Percentiles rank a stretch among this genome's conserved stretches.
These are phyloP conservation scores for Rhinophrynus dorsalis DNA, from an alignment of 2,797 vertebrate species.

Conservation along the genomic window DNA sequence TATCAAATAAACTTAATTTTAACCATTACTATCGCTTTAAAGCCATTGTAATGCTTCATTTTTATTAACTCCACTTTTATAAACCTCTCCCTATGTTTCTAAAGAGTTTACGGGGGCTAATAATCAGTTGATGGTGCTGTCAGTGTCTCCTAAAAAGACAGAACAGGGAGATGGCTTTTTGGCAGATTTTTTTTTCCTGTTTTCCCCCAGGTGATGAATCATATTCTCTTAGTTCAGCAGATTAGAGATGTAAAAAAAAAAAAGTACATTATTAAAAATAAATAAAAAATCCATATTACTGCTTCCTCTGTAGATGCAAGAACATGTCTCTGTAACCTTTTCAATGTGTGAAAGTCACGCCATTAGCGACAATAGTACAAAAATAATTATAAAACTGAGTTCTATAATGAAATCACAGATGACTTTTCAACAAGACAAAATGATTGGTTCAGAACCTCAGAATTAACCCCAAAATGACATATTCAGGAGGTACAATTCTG, in stretches of 20 bases:
- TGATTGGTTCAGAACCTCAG: constrained; percentile 25
- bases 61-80: no score
- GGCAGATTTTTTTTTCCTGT: neutral
- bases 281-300: neutral
- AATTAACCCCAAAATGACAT: constrained; percentile 1
- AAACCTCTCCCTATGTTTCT: no score
- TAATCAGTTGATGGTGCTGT: no score
- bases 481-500: neutral
- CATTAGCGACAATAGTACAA: neutral
- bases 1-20: no score
- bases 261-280: no score
- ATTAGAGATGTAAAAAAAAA: neutral
- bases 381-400: constrained; percentile 1
- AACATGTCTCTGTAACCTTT: neutral
- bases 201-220: neutral
- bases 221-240: neutral
- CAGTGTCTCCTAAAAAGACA: no score
- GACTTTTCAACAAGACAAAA: constrained; percentile 22
- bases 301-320: neutral
- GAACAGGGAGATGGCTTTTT: neutral
- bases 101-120: no score
- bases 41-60: no score
- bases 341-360: constrained; percentile 23
- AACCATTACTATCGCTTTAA: no score
- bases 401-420: constrained; percentile 33